Base-by-base conservation (phyloP, 1,140 invertebrate species). In the Mactra quadrangularis region DNA sequence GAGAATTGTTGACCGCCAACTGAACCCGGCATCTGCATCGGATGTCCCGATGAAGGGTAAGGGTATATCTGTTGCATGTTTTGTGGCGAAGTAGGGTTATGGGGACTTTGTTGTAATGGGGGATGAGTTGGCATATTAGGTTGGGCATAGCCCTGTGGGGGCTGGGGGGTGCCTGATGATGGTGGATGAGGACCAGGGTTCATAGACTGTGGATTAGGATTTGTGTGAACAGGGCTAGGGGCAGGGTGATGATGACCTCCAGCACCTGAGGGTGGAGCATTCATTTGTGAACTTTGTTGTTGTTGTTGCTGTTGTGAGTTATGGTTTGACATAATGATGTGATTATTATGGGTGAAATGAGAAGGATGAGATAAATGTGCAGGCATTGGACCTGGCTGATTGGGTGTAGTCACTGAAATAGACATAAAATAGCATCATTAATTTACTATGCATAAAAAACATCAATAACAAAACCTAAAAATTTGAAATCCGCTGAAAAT, bases 81-180 rank as follows among this genome's bases (percentile, higher is more conserved):
- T 35, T 75, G 78, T 17, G 64, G 79, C 9, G 79, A 82, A 3
- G 78, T 62, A 0, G 70, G 72, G 41, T 76, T 76, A 19, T 75
- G 78, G 47, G 79, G 84, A 19, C 64, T 74, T 53, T 68, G 72
- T 29, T 81, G 70, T 25, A 84, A 62, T 53, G 82, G 82, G 15
- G 82, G 82, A 45, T 84, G 82, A 59, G 50, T 27, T 25, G 77
- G 79, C 55, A 82, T 35, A 22, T 55, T 45, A 2, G 41, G 17
- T 45, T 82, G 78, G 22, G 66, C 55, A 35, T 83, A 85, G 50
- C 57, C 79, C 19, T 59, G 71, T 17, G 17, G 35, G 31, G 79
- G 85, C 55, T 88, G 83, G 22, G 88, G 83, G 41, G 87, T 87
- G 59, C 87, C 86, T 11, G 83, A 87, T 27, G 84, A 81, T 27